Evolutionary conservation across 2,113 vertebrate genomes (phyloP).

Genomic region (Dermatemys mawii): DNA sequence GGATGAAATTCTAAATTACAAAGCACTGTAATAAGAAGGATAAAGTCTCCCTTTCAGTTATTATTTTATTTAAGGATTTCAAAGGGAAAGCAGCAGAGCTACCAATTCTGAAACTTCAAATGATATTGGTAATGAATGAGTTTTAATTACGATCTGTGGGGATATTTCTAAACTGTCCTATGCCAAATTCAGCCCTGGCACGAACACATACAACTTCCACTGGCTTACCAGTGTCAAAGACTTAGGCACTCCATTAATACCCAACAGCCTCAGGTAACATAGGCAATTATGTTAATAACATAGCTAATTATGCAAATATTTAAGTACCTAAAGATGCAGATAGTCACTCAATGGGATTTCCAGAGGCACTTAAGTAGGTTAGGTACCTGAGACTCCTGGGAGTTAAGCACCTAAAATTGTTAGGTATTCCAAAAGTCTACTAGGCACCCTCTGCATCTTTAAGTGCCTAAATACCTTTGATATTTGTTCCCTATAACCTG

Average conservation of each 20-base stretch:
- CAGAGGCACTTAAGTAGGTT: background rate
- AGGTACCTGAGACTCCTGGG: background rate
- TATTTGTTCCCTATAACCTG: background rate
- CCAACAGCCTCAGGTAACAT: background rate
- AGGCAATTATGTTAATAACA: too few relatives aligned
- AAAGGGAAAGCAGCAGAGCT: background rate
- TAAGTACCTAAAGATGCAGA: background rate
- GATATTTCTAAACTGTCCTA: background rate
- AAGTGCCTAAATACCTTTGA: background rate
- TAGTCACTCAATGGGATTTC: background rate
- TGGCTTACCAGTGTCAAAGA: background rate
- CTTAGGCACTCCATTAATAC: rapidly evolving
- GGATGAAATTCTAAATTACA: background rate
- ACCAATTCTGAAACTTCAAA: background rate
- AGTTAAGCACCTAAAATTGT: background rate
- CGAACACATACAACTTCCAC: background rate
- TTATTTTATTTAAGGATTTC: background rate
- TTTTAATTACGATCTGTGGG: background rate
- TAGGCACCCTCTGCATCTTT: background rate
- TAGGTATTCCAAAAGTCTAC: background rate
- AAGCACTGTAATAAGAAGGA: background rate
- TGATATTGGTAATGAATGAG: background rate
- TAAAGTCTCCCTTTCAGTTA: background rate
- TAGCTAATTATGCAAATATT: background rate
- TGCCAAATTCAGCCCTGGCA: background rate